Conservation (phyloP, 2,888 invertebrate genomes). For the Vannuccia rotundouncinata region DNA sequence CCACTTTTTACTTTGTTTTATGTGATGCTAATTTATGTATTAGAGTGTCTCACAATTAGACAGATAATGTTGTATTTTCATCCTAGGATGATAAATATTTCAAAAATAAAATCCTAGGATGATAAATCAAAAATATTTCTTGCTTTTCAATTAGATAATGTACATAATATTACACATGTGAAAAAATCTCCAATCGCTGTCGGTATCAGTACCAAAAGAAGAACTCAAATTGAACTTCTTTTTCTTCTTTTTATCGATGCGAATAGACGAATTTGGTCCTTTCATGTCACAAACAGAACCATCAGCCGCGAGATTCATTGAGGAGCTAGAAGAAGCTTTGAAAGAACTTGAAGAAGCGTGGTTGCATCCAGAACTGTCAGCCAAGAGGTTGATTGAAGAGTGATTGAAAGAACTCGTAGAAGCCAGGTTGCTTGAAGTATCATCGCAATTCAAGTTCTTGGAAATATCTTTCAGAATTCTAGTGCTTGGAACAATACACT, state of each 20-base stretch:
- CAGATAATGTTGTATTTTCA: constrained; percentile 23
- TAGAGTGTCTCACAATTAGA: background rate
- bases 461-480: constrained; percentile 23
- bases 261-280: constrained; percentile 23
- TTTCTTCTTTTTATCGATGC: constrained; percentile 24
- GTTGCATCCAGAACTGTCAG: constrained; percentile 26
- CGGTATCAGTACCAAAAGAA: constrained; percentile 26
- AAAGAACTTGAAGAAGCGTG: constrained; percentile 26
- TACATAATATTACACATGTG: constrained; percentile 26
- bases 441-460: constrained; percentile 26
- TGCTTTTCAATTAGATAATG: constrained; percentile 24
- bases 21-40: constrained; percentile 3
- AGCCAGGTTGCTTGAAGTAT: constrained; percentile 26
- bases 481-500: constrained; percentile 24
- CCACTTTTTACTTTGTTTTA: no score
- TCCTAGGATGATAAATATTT: constrained; percentile 23
- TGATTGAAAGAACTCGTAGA: constrained; percentile 24
- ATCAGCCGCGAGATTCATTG: constrained; percentile 23
- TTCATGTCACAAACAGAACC: constrained; percentile 21
- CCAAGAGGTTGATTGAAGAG: constrained; percentile 18
- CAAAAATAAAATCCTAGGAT: constrained; percentile 16
- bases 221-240: constrained; percentile 20
- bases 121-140: constrained; percentile 24
- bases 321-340: constrained; percentile 23
- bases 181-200: constrained; percentile 16